Evolutionary conservation across 1,140 invertebrate species (phyloP), one percentile per base, ranked within the genome.

Genomic region (Macrotrachela quadricornifera): DNA sequence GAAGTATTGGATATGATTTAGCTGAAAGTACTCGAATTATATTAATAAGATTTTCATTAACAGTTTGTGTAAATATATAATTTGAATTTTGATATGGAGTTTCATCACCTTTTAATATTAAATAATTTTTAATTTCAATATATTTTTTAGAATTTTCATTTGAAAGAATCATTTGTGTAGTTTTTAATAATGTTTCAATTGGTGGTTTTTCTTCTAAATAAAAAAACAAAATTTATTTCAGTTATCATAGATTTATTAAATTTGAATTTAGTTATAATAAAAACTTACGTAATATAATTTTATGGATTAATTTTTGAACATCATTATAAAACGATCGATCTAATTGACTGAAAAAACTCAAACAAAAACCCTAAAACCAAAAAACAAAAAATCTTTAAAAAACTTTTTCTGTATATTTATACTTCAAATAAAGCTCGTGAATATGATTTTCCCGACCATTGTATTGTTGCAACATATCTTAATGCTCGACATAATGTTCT

Each of bases 401-500:
- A 4, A 30, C 21, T 30, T 30, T 30, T 8, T 30, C n/a, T n/a
- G n/a, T n/a, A n/a, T n/a, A n/a, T n/a, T n/a, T n/a, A n/a, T 14
- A 42, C 12, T 42, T 14, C 12, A 42, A 42, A 42, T 42, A 42
- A 42, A 42, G 15, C 15, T 13, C 12, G 15, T 42, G 40, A 42
- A 42, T 42, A 42, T 4, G 12, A 14, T 15, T 14, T 14, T 42
- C 40, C 15, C 40, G 12, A 42, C 13, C 12, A 14, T 3, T 42
- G 2, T 14, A 11, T 14, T 42, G 75, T 74, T 0, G 80, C 76
- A 15, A 84, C 80, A 18, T 85, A 79, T 37, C 76, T 77, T 50
- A 97, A 68, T 14, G 91, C 87, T 58, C 91, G 77, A 64, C 92
- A 96, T 4, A 97, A 67, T 0, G 87, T 96, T 60, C 92, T 75